Evolutionary conservation across 2,113 vertebrate species (phyloP).

Genomic region (Halcyon senegalensis): DNA sequence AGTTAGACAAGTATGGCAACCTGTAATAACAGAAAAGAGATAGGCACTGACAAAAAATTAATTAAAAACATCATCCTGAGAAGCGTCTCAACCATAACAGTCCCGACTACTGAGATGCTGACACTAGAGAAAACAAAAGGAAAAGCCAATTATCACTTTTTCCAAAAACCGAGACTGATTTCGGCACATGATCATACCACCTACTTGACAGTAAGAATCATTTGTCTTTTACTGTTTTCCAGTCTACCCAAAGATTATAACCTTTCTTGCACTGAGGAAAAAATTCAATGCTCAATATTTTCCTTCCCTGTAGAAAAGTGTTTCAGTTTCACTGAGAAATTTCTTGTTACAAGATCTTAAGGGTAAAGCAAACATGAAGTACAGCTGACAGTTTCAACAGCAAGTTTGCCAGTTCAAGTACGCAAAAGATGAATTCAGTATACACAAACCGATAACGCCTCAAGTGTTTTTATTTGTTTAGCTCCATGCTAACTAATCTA

Average conservation of each 20-base stretch:
- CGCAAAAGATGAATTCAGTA: neutral
- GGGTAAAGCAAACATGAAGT: neutral
- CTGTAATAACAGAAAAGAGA: neutral
- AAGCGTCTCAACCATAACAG: neutral
- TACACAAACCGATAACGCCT: neutral
- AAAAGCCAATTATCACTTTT: neutral
- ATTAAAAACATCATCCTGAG: neutral
- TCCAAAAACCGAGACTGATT: neutral
- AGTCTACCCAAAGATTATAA: neutral
- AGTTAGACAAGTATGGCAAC: neutral
- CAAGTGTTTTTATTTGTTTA: neutral
- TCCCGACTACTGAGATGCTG: neutral
- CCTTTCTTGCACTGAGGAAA: neutral
- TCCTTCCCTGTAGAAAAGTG: neutral
- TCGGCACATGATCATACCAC: neutral
- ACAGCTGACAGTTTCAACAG: neutral
- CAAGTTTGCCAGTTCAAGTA: neutral
- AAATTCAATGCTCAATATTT: neutral
- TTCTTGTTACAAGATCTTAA: neutral
- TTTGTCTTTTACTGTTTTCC: neutral
- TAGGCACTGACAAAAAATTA: neutral
- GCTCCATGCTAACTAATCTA: neutral
- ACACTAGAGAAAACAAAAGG: neutral
- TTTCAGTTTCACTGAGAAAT: neutral
- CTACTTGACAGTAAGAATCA: neutral